Evolutionary conservation across 2,113 vertebrate genomes (phyloP).

Genomic region (Mormoops blainvillei): DNA sequence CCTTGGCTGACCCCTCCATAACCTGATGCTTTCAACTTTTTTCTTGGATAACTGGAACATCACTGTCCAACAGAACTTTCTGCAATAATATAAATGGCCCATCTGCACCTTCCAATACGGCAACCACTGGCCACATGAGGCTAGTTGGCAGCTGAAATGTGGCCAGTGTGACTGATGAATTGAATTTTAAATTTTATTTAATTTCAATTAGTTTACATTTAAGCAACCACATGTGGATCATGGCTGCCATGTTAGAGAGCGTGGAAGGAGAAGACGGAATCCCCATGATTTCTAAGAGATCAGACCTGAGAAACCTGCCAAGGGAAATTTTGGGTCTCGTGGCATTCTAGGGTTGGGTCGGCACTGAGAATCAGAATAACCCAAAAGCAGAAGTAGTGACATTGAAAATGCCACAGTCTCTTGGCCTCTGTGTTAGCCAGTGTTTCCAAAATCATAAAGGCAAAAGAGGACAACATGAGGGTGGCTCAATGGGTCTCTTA

Average conservation of each 20-base stretch:
- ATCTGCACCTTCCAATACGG: background rate
- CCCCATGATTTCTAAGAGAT: background rate
- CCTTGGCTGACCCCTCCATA: background rate
- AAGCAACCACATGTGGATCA: background rate
- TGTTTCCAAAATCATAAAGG: background rate
- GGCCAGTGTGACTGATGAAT: background rate
- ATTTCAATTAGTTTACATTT: background rate
- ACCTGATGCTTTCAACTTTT: background rate
- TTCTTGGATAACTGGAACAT: background rate
- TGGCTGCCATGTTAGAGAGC: background rate
- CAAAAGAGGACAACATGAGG: background rate
- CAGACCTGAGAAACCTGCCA: background rate
- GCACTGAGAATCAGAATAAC: background rate
- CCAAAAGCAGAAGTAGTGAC: background rate
- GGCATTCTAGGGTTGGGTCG: background rate
- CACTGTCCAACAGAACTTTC: background rate
- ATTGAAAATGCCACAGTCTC: background rate
- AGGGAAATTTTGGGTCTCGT: background rate
- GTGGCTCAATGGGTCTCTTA: background rate
- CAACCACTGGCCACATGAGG: background rate
- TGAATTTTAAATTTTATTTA: background rate
- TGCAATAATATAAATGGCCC: background rate
- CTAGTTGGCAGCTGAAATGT: background rate
- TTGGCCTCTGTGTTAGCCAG: background rate
- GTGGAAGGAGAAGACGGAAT: background rate